Evolutionary conservation across 1,140 invertebrate species (phyloP).

Genomic region (Drosophila kikkawai): DNA sequence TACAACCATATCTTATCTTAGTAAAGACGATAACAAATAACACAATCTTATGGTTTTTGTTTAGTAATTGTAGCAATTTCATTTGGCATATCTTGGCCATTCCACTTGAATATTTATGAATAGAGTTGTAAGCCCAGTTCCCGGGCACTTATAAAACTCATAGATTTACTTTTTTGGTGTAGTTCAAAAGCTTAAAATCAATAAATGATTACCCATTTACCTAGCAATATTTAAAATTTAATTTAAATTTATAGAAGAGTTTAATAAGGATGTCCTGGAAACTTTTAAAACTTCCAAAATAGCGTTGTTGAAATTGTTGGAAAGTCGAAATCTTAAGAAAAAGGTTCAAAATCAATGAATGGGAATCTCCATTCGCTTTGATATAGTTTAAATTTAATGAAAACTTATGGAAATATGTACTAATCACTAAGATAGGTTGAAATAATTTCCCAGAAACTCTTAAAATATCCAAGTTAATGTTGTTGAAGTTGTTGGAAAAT

Average conservation of each 20-base stretch:
- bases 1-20: constrained; percentile 10
- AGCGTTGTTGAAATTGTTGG: too few relatives aligned
- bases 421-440: too few relatives aligned
- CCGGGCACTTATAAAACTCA: background rate
- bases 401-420: too few relatives aligned
- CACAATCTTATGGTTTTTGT: background rate
- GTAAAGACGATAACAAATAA: constrained; percentile 7
- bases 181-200: background rate
- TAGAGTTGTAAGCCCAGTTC: too few relatives aligned
- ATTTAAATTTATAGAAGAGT: constrained; percentile 20
- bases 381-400: too few relatives aligned
- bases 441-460: background rate
- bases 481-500: background rate
- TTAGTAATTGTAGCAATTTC: background rate
- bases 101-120: background rate
- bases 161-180: background rate
- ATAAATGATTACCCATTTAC: background rate
- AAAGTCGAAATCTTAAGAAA: too few relatives aligned
- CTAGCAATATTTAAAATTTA: constrained; percentile 8
- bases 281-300: too few relatives aligned
- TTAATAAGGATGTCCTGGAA: background rate
- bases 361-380: too few relatives aligned
- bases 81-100: background rate
- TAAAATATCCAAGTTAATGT: background rate
- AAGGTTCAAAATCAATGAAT: too few relatives aligned